Conservation (phyloP, 2,113 vertebrate species). For the Greenwoodochromis staneri region DNA sequence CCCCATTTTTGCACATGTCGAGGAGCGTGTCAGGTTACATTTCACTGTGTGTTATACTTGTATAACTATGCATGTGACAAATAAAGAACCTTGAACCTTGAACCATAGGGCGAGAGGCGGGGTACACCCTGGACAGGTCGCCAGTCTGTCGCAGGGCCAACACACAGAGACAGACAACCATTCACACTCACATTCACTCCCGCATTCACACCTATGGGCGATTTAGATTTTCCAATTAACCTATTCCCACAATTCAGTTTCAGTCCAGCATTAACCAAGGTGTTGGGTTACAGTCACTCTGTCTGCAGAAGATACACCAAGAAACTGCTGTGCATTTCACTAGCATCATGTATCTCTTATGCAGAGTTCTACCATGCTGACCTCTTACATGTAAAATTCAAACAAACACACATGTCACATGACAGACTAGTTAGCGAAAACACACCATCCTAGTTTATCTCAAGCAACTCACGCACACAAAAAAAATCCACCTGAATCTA, state of each 20-base stretch:
- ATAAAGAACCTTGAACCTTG: too few relatives aligned
- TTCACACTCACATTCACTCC: not conserved
- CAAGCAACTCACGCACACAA: rapidly evolving
- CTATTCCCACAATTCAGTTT: not conserved
- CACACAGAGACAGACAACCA: not conserved
- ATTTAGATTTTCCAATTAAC: not conserved
- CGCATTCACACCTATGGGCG: rapidly evolving
- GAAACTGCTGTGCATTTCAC: not conserved
- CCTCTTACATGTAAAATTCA: not conserved
- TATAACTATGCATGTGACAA: too few relatives aligned
- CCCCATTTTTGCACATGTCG: too few relatives aligned
- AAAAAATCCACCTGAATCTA: not conserved
- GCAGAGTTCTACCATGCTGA: not conserved
- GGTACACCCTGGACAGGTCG: not conserved
- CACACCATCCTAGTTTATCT: not conserved
- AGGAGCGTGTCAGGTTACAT: too few relatives aligned
- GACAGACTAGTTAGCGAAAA: not conserved
- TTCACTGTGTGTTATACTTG: too few relatives aligned
- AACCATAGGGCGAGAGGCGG: not conserved
- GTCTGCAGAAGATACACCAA: not conserved
- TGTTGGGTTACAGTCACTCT: not conserved
- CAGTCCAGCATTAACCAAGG: not conserved
- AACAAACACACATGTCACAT: not conserved
- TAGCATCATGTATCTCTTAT: not conserved
- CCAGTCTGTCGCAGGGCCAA: not conserved